phyloP scores from a whole-genome alignment of 2,888 invertebrate species.

The Unio pictorum region DNA sequence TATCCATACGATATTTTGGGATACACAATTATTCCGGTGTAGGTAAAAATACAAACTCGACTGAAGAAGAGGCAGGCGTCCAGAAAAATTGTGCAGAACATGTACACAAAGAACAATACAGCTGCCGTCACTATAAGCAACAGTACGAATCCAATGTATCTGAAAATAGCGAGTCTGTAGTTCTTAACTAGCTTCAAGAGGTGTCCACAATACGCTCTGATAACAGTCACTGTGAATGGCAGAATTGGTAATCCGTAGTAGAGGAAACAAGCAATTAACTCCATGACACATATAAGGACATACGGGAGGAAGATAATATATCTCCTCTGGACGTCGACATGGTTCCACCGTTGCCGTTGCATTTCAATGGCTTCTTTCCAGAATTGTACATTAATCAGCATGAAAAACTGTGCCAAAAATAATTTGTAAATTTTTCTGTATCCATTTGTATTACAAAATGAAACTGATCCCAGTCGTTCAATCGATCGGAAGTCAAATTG shows the following conservation, averaged over 20 bases:
- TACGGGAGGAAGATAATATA: conserved; percentile 15
- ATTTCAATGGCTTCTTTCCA: conserved; percentile 23
- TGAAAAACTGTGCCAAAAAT: conserved; percentile 24
- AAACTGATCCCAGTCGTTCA: conserved; percentile 19
- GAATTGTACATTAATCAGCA: conserved; percentile 30
- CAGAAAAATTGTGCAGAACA: conserved; percentile 39
- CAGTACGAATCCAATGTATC: background rate
- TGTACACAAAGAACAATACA: conserved; percentile 22
- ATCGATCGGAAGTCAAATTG: conserved; percentile 3
- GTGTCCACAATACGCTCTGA: conserved; percentile 19
- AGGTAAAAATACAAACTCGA: conserved; percentile 33
- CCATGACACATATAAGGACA: conserved; percentile 17
- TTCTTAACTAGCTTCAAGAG: background rate
- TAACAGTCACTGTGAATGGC: conserved; percentile 17
- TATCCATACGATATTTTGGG: conserved; percentile 37
- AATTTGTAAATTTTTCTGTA: conserved; percentile 22
- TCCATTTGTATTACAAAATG: conserved; percentile 9
- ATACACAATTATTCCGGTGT: conserved; percentile 37
- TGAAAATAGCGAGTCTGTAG: background rate
- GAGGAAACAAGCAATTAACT: conserved; percentile 15
- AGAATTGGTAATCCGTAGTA: conserved; percentile 30
- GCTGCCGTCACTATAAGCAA: background rate
- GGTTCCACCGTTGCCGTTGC: conserved; percentile 16
- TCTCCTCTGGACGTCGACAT: background rate
- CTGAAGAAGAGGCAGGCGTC: conserved; percentile 32